phyloP scores from a whole-genome alignment of 2,888 invertebrate genomes.

The Hylaea fasciaria region DNA sequence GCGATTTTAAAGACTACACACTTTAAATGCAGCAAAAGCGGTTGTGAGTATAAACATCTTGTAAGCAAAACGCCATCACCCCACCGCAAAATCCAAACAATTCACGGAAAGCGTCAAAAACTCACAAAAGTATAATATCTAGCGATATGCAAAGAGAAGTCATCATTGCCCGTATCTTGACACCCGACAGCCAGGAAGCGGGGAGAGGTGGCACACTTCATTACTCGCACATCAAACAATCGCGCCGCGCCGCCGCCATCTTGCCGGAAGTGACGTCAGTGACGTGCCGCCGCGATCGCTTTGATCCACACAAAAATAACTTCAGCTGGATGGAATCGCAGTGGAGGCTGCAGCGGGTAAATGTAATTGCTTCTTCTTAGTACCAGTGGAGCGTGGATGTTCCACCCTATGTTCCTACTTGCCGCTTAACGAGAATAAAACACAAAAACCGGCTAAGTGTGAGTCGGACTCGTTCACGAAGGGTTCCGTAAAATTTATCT shows the following conservation, averaged over 20 bases:
- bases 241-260: conserved; percentile 75
- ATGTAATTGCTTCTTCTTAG: conserved; percentile 62
- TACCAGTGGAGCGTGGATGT: not conserved
- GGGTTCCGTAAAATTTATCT: too few species aligned
- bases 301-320: conserved; percentile 81
- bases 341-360: conserved; percentile 47
- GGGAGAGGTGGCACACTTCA: conserved; percentile 82
- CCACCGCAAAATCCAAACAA: conserved; percentile 31
- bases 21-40: not conserved
- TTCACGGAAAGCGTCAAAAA: conserved; percentile 33
- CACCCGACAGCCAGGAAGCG: conserved; percentile 78
- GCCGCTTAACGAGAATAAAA: not conserved
- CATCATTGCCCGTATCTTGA: conserved; percentile 77
- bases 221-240: conserved; percentile 85
- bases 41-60: not conserved
- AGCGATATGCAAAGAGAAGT: conserved; percentile 64
- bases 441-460: too few species aligned
- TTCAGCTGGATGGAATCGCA: conserved; percentile 56
- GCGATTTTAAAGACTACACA: too few species aligned
- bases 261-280: conserved; percentile 81
- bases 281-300: conserved; percentile 73
- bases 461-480: too few species aligned
- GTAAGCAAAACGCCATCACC: conserved; percentile 1
- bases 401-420: not conserved
- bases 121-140: conserved; percentile 57